Percentiles rank a stretch among this genome's conserved stretches.
These are phyloP conservation scores for Agrotis puta DNA, from an alignment of 2,888 invertebrate species.

Conservation along the genomic window DNA sequence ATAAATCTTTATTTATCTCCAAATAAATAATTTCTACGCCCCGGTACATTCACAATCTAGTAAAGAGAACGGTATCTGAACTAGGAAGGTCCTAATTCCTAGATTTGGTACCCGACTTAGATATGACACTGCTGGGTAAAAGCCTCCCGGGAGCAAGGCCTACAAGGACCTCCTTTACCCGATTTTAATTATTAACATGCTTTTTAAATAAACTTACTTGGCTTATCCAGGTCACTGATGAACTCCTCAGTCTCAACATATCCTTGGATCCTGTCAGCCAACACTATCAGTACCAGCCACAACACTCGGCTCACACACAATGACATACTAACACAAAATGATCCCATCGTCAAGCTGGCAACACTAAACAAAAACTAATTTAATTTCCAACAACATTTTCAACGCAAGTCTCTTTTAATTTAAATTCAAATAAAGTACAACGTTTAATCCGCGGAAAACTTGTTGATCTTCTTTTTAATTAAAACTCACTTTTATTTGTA, in stretches of 20 bases:
- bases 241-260: conserved; percentile 89
- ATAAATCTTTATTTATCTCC: too few species aligned
- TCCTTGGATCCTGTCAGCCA: conserved; percentile 81
- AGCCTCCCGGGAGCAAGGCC: too few species aligned
- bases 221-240: conserved; percentile 91
- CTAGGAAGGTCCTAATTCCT: too few species aligned
- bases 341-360: conserved; percentile 51
- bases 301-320: conserved; percentile 61
- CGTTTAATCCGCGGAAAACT: conserved; percentile 49
- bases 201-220: conserved; percentile 81
- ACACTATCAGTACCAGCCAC: conserved; percentile 73
- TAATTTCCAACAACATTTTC: conserved; percentile 48
- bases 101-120: too few species aligned
- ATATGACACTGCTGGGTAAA: too few species aligned
- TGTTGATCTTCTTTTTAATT: conserved; percentile 61
- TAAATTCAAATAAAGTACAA: conserved; percentile 54
- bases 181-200: not conserved
- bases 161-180: too few species aligned
- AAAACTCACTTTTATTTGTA: conserved; percentile 47
- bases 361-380: conserved; percentile 51
- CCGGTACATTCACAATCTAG: too few species aligned
- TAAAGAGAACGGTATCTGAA: too few species aligned
- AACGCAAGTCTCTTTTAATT: conserved; percentile 46
- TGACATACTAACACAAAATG: conserved; percentile 58
- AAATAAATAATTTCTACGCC: too few species aligned